Evolutionary conservation across 1,140 invertebrate genomes (phyloP), one percentile per base, ranked within the genome.

Genomic region (Macrobrachium nipponense): DNA sequence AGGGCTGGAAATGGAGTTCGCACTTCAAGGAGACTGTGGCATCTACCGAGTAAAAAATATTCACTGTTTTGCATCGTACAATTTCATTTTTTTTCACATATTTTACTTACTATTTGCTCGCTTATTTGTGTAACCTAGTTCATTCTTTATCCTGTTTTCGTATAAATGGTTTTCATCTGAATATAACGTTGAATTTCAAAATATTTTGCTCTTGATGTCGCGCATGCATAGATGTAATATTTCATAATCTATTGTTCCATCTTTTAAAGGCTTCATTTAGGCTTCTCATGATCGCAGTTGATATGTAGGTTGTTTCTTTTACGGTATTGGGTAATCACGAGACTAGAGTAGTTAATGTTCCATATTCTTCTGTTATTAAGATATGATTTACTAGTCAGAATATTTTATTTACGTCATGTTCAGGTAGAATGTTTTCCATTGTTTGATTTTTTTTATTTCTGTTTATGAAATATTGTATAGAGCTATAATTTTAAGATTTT

Each of bases 1-100:
- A 86, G 77, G 77, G 84, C 77, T 86, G 84, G 84, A 86, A 80
- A 86, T 86, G 84, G 84, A 86, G 84, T 80, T 86, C 84, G 66
- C 84, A 86, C 84, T 86, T 86, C 84, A 86, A 86, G 84, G 84
- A 86, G 77, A 86, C 84, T 75, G 84, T 86, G 84, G 78, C 84
- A 86, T 86, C 84, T 80, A 86, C 77, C 77, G 84, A 86, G 84
- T 86, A 86, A 86, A 80, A 86, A 62, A 86, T 86, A 86, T 86
- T 86, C 84, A 86, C 77, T 86, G 84, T 86, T 86, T 86, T 86
- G 84, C 84, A 86, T 86, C 84, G 77, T 86, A 86, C 70, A 66
- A 72, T 36, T 81, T 70, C 51, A 51, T 80, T 84, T 84, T 83
- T 86, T 86, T 86, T 80, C 76, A 68, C 84, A 86, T 72, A 86